Base-by-base conservation (phyloP, 2,113 vertebrate species). In the Pollachius pollachius region DNA sequence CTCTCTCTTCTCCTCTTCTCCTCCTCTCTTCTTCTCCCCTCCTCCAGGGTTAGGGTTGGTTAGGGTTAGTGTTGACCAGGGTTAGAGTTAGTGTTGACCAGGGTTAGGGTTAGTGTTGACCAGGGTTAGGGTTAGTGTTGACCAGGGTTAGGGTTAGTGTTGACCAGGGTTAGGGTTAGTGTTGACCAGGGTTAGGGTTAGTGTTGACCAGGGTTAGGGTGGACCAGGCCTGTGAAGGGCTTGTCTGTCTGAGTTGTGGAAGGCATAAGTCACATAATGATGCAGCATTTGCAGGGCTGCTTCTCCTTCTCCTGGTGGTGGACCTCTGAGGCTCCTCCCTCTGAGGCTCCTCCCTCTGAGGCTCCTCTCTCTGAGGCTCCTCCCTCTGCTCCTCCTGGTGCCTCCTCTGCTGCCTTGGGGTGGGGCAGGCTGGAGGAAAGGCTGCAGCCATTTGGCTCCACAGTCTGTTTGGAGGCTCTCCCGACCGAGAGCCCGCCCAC, bases 251-350 rank as follows among this genome's bases (percentile, higher is more conserved):
- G 41, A 9, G 41, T 48, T 13, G 41, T 48, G 34, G 64, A 61
- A 63, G 48, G 54, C 67, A 63, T 8, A 62, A 85, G 81, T 98
- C 93, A 99, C 97, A 99, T 97, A 81, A 99, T 81, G 1, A 88
- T 92, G 84, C 97, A 98, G 89, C 97, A 98, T 86, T 95, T 96
- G 86, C 96, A 97, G 1, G 93, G 94, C 81, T 94, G 93, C 85
- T 97, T 96, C 75, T 91, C 84, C 90, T 97, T 96, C 41, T 48
- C 41, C 41, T 48, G 41, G 6, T 9, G 8, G 86, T 81, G 71
- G 73, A 92, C 77, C 79, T 93, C 91, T 64, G 88, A 89, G 2
- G 66, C 80, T 67, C 85, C 88, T 65, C 80, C 83, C 0, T 88
- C 89, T 76, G 83, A 57, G 0, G 75, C 83, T 0, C 85, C 88